phyloP scores from a whole-genome alignment of 2,113 vertebrate genomes.

The Rhadina sibilatrix region DNA sequence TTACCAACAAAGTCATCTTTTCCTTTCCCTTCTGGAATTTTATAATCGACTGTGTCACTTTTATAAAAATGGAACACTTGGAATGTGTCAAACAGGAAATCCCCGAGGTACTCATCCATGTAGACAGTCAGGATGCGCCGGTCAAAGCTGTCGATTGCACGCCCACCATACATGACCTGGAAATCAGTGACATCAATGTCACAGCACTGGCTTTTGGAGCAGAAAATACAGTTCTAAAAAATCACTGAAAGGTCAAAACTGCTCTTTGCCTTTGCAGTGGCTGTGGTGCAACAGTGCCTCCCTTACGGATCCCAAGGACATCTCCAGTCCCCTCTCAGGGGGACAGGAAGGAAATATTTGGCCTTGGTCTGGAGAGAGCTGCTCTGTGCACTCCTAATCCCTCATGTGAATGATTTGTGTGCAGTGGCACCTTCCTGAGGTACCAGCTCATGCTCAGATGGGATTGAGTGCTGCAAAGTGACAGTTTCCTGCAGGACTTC shows the following conservation, averaged over 20 bases:
- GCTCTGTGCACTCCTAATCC: not conserved
- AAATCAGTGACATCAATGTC: accelerated
- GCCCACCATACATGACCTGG: constrained; percentile 96
- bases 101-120: constrained; percentile 95
- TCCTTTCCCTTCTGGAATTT: constrained; percentile 77
- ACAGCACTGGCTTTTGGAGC: not conserved
- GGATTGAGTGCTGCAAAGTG: not conserved
- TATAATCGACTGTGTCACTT: constrained; percentile 84
- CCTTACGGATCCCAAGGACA: not conserved
- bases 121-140: constrained; percentile 90
- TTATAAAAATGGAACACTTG: constrained; percentile 88
- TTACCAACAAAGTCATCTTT: constrained; percentile 87
- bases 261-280: not conserved
- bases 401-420: accelerated
- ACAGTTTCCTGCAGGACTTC: not conserved
- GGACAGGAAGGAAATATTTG: not conserved
- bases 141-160: constrained; percentile 93
- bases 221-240: not conserved
- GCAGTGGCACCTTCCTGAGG: not conserved
- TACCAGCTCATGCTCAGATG: not conserved
- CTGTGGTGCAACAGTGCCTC: not conserved
- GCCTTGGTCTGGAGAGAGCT: not conserved
- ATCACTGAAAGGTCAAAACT: not conserved
- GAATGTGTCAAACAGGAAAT: constrained; percentile 92
- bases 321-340: not conserved